These are phyloP conservation scores for Scyliorhinus canicula DNA, from an alignment of 2,797 vertebrate species.

Conservation along the genomic window DNA sequence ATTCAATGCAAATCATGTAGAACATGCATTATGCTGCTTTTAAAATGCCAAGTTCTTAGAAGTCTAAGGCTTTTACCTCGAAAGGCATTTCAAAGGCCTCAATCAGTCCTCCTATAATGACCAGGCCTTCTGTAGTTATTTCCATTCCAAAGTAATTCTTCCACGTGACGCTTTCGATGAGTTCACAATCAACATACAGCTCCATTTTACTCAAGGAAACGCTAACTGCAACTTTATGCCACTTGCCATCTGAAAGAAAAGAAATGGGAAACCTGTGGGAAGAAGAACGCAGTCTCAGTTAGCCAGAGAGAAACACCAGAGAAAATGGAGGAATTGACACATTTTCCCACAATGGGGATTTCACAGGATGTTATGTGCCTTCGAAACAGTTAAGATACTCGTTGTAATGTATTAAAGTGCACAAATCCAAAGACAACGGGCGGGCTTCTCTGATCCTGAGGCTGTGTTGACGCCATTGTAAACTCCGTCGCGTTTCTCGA, in stretches of 20 bases:
- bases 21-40: not conserved
- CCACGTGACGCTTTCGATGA: constrained; percentile 76
- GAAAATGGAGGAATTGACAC: not conserved
- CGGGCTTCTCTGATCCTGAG: no score
- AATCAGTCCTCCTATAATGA: constrained; percentile 70
- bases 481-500: no score
- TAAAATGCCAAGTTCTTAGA: not conserved
- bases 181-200: constrained; percentile 72
- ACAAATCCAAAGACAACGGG: not conserved
- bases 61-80: constrained; percentile 57
- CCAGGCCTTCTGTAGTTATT: constrained; percentile 64
- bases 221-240: constrained; percentile 71
- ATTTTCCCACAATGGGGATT: not conserved
- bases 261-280: constrained; percentile 68
- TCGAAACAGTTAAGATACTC: not conserved
- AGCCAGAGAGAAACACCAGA: not conserved
- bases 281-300: not conserved
- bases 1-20: no score
- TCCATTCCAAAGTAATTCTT: constrained; percentile 61
- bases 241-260: constrained; percentile 64
- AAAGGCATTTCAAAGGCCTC: constrained; percentile 75
- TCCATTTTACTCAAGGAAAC: constrained; percentile 62
- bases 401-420: no score
- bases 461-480: no score
- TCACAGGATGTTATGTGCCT: not conserved